Base-by-base conservation (phyloP, 2,113 vertebrate genomes). In the Rhinoderma darwinii region DNA sequence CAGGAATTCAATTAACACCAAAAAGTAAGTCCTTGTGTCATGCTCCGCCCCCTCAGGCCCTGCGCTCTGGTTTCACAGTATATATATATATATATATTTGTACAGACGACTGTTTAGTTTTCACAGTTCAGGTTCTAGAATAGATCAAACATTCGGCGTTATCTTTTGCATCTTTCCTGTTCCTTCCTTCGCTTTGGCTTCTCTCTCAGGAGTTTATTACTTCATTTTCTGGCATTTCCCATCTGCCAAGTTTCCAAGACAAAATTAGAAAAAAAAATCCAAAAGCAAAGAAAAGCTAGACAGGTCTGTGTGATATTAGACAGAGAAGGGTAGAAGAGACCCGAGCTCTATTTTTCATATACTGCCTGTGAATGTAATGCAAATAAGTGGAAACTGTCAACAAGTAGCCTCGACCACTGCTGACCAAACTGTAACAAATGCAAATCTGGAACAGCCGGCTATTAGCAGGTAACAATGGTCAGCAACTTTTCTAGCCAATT, bases 241-340 rank as follows among this genome's bases (percentile, higher is more conserved):
- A 4, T 12, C 54, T 78, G 84, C 84, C 84, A 86, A 86, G 74
- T 86, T 78, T 86, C 84, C 75, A 17, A 79, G 84, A 86, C 84
- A 68, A 50, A 68, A 68, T 86, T 78, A 78, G 75, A 44, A 78
- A 30, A 27, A 59, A 37, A 32, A 72, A 61, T 84, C 83, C 83
- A 37, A 50, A 85, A 77, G 56, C 59, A 74, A 78, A 86, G 75
- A 70, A 68, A 78, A 78, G 37, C 59, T 50, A 86, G 84, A 86
- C 75, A 78, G 84, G 59, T 78, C 43, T 10, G 74, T 70, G 75
- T 68, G 61, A 79, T 37, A 68, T 39, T 17, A 37, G 61, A 39
- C 75, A 79, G 84, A 63, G 59, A 63, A 20, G 56, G 27, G 43
- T 39, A 32, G 77, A 12, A 14, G 37, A 37, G 56, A 47, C 0